Evolutionary conservation across 1,140 invertebrate species (phyloP), one percentile per base, ranked within the genome.

Genomic region (Heliconius eleuchia): DNA sequence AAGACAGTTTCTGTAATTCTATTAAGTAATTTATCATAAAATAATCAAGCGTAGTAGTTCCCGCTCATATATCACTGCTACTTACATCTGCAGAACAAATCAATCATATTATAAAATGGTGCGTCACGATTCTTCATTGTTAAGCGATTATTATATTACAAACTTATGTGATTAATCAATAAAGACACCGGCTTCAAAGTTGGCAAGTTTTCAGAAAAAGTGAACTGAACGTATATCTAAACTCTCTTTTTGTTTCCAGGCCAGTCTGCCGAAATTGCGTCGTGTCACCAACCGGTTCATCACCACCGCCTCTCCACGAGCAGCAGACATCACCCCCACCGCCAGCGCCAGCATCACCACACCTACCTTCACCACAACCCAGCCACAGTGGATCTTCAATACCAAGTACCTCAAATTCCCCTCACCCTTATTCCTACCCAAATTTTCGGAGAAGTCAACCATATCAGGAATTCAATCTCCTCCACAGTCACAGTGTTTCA

Each of bases 191-290:
- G 4, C 23, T 27, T 66, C n/a, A n/a, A 27, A 27, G 19, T 1
- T 16, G 60, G 3, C 60, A 27, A 30, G 1, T 30, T 30, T 16
- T 13, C 23, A 66, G 8, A 66, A 66, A 13, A 66, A 66, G 11
- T 23, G 2, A 27, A 9, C 18, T 27, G 11, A 27, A 27, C 2
- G 23, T 66, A 11, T 66, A 27, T 66, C 11, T 66, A 66, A 66
- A 1, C 11, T 60, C 5, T 9, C 82, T 83, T 82, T 50, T 89
- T 88, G 84, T 71, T 89, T 96, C 75, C 95, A 96, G 96, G 88
- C 95, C 96, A 66, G 95, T 96, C 79, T 96, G 93, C 88, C 91
- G 94, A 81, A 95, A 92, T 93, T 95, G 94, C 93, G 95, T 92
- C 82, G 90, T 94, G 39, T 95, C 93, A 75, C 95, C 95, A 73